Evolutionary conservation across 2,113 vertebrate genomes (phyloP).

Genomic region (Aramus guarauna): DNA sequence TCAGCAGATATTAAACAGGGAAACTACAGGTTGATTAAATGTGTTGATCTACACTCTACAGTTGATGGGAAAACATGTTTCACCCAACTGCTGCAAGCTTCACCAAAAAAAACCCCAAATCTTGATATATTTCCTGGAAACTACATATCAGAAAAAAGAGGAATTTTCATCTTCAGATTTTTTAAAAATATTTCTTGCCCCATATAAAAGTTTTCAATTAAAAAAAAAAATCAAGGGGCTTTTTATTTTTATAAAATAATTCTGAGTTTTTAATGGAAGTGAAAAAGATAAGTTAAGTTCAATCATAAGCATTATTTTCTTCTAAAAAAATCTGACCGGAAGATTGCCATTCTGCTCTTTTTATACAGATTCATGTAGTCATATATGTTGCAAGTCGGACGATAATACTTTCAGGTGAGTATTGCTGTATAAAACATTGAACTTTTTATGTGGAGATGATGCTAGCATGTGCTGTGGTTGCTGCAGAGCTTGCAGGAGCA

Average conservation of each 20-base stretch:
- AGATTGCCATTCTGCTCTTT: neutral
- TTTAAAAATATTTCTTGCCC: neutral
- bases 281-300: neutral
- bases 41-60: neutral
- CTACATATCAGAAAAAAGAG: neutral
- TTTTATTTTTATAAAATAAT: neutral
- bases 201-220: neutral
- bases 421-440: neutral
- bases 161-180: neutral
- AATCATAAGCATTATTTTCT: neutral
- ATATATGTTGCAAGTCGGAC: neutral
- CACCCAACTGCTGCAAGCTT: neutral
- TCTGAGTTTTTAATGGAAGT: neutral
- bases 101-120: neutral
- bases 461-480: neutral
- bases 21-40: neutral
- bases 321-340: neutral
- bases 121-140: neutral
- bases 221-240: neutral
- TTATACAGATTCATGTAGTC: neutral
- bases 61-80: neutral
- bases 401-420: neutral
- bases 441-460: fast-evolving
- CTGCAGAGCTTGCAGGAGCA: neutral
- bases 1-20: neutral